Evolutionary conservation across 2,797 vertebrate genomes (phyloP).

Genomic region (Vireo griseus): DNA sequence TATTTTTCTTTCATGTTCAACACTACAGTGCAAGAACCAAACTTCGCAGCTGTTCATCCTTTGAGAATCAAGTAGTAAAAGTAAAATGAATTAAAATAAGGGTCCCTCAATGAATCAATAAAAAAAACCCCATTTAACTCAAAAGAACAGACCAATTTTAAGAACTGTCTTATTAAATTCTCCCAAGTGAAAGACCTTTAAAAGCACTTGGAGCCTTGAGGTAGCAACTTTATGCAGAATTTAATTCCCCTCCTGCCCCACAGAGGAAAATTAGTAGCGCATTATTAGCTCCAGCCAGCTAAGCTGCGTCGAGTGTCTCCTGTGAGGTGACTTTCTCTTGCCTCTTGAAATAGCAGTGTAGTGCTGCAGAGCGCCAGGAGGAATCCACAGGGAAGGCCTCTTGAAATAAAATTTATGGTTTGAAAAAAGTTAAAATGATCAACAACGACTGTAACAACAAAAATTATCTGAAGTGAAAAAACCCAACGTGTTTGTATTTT

Average conservation of each 20-base stretch:
- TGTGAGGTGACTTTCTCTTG: constrained; percentile 56
- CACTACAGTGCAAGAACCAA: constrained; percentile 65
- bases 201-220: constrained; percentile 80
- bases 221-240: constrained; percentile 80
- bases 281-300: constrained; percentile 67
- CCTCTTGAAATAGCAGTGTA: constrained; percentile 61
- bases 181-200: constrained; percentile 73
- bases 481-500: constrained; percentile 52
- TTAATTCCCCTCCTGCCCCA: constrained; percentile 64
- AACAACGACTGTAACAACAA: constrained; percentile 44
- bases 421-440: constrained; percentile 44
- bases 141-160: constrained; percentile 62
- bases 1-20: constrained; percentile 50
- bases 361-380: constrained; percentile 66
- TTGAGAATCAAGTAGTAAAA: constrained; percentile 67
- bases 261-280: constrained; percentile 63
- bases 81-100: constrained; percentile 67
- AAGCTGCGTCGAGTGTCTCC: constrained; percentile 57
- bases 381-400: constrained; percentile 70
- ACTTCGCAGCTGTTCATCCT: constrained; percentile 58
- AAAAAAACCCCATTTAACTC: constrained; percentile 28
- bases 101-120: constrained; percentile 55
- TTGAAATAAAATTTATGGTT: constrained; percentile 63
- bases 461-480: constrained; percentile 52
- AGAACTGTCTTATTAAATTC: constrained; percentile 65